Evolutionary conservation across 2,113 vertebrate genomes (phyloP), one percentile per base, ranked within the genome.

Genomic region (Macaca nemestrina): DNA sequence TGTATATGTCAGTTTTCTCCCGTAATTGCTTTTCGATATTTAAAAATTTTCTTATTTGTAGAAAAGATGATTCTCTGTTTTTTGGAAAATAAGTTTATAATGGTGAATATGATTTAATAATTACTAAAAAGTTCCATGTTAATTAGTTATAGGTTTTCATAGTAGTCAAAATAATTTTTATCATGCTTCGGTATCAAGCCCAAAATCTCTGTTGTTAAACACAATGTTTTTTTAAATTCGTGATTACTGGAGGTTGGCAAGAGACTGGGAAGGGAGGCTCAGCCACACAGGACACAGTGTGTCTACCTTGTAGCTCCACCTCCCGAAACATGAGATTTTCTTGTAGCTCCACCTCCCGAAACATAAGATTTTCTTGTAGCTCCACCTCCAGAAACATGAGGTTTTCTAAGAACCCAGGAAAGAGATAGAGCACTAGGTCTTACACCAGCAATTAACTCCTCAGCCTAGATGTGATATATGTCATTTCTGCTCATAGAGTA

Each of bases 231-330:
- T 87, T 50, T n/a, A 40, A 55, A 55, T 73, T 59, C 32, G 7
- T 68, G 35, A 64, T 30, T 30, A 30, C 27, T 30, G 22, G 11
- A 6, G 3, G 8, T 30, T 86, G 30, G 23, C 48, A 52, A 50
- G 38, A 92, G 23, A 52, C 8, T 9, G 78, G 50, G 43, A 10
- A 12, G 5, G 18, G 5, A 64, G 32, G 5, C 5, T 67, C 3
- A 27, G 2, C 18, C n/a, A 22, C 8, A 23, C 17, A 18, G 20
- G 75, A 50, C 50, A 59, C 1, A 30, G 23, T 30, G 45, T 20
- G 9, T n/a, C 4, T 8, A 2, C 22, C 11, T 10, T 4, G 8
- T 20, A n/a, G 45, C 40, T n/a, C 32, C 32, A 18, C 11, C 10
- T 35, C 50, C 35, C 17, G 25, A 6, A 18, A 4, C 17, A 18